Base-by-base conservation (phyloP, 1,140 invertebrate genomes). In the Micrasema minimum region DNA sequence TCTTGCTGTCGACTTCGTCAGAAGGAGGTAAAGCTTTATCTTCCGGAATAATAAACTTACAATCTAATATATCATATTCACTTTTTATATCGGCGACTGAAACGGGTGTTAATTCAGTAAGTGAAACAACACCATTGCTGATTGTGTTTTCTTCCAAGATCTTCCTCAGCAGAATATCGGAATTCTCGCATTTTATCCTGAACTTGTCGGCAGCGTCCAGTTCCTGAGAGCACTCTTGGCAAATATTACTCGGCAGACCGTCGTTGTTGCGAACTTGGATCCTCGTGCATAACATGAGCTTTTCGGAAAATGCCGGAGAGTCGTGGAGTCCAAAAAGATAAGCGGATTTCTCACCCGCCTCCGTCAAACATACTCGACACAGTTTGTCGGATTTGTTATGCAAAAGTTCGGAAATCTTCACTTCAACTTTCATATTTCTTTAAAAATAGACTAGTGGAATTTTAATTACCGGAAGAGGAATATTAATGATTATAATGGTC, bases 121-220 rank as follows among this genome's bases (percentile, higher is more conserved):
- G 43, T 7, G 26, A 7, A 6, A 7, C 43, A 16, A 16, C 14
- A 16, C n/a, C 5, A 46, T 14, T n/a, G n/a, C 43, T 16, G 5
- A 16, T 16, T 5, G n/a, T 14, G 51, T 0, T 16, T 9, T 11
- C 26, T 23, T 37, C 23, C 23, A 22, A 31, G n/a, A 45, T n/a
- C 31, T 59, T 68, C 11, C 23, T 55, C 23, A 68, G 22, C 6
- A 68, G 7, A 12, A 12, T 11, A 14, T 68, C 66, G 1, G 66
- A 68, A 2, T 46, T 7, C 23, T 59, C 66, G 45, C 66, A 68
- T 12, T 59, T 55, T 9, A 31, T 10, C 1, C 66, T 16, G 20
- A 68, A 68, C 18, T 26, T 68, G 38, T 57, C 26, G n/a, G 66
- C 66, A 4, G 20, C 22, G 2, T 68, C 51, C 37, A 68, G 51